Base-by-base conservation (phyloP, 23 tunicate genomes). In the Phallusia fumigata region DNA sequence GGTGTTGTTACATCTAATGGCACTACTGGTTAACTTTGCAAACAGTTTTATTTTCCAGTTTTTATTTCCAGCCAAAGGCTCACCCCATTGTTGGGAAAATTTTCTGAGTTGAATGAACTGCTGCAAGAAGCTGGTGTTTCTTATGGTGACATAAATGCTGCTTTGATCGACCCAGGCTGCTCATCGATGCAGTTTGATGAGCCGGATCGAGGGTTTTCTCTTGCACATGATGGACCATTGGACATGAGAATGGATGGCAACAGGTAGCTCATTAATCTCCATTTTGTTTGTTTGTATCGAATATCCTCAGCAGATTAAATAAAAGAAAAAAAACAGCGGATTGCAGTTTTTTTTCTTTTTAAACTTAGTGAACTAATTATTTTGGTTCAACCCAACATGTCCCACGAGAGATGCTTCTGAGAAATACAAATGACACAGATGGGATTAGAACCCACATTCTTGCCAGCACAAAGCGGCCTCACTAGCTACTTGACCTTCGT, bases 241-340 rank as follows among this genome's bases (percentile, higher is more conserved):
- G 98, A 94, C 73, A 94, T 94, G 98, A 82, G 98, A 73, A 94
- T 94, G 98, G 98, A 93, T 76, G 98, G 95, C 31, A 76, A 74
- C 80, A 90, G 95, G 89, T 90, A 21, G 58, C 18, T 15, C 58
- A 51, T 51, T n/a, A n/a, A n/a, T n/a, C n/a, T n/a, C n/a, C n/a
- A n/a, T n/a, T n/a, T n/a, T n/a, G n/a, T n/a, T n/a, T n/a, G n/a
- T n/a, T n/a, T 40, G 47, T 10, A 40, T 40, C 10, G 47, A 40
- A 40, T 3, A 5, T 3, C 47, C 47, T 40, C 47, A 40, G 5
- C 47, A 40, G 10, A 40, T 40, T 40, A 3, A 3, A 40, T 40
- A n/a, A n/a, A n/a, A n/a, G n/a, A n/a, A n/a, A n/a, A 40, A 3
- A 3, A 10, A n/a, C n/a, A n/a, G n/a, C n/a, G n/a, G n/a, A n/a